Conservation (phyloP, 2,797 vertebrate species). For the Micrastur ruficollis region DNA sequence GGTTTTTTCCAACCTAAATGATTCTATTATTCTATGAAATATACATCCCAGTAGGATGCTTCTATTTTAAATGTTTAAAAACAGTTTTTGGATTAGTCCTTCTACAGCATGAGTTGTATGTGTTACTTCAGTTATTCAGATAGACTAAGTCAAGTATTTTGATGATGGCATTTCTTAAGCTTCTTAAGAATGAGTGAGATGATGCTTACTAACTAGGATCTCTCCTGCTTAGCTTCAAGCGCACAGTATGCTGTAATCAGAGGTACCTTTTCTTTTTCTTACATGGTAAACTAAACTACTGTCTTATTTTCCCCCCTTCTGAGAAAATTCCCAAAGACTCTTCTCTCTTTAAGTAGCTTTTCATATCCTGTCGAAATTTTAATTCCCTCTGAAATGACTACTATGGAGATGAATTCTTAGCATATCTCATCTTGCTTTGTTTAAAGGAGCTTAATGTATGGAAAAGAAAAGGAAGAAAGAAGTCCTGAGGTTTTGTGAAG, state of each 20-base stretch:
- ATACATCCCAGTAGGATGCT: neutral
- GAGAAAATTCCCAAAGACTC: neutral
- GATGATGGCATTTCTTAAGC: conserved; percentile 18
- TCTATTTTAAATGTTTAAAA: neutral
- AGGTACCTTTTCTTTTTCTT: neutral
- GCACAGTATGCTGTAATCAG: neutral
- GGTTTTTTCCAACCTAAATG: neutral
- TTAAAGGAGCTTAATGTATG: neutral
- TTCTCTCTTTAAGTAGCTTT: conserved; percentile 31
- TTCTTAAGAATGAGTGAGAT: conserved; percentile 19
- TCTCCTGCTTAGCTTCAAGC: conserved; percentile 19
- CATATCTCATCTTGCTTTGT: neutral
- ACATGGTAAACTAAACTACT: neutral
- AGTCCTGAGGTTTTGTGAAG: neutral
- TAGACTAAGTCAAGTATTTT: neutral
- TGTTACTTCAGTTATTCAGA: neutral
- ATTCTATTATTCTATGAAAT: neutral
- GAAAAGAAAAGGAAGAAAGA: neutral
- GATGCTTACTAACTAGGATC: conserved; percentile 11
- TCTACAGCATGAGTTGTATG: neutral
- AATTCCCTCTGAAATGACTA: neutral
- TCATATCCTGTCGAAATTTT: conserved; percentile 22
- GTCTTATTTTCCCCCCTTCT: neutral
- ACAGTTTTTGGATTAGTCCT: neutral
- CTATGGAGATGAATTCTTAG: neutral